Conservation (phyloP, 2,113 vertebrate genomes). For the Microcebus griseorufus region DNA sequence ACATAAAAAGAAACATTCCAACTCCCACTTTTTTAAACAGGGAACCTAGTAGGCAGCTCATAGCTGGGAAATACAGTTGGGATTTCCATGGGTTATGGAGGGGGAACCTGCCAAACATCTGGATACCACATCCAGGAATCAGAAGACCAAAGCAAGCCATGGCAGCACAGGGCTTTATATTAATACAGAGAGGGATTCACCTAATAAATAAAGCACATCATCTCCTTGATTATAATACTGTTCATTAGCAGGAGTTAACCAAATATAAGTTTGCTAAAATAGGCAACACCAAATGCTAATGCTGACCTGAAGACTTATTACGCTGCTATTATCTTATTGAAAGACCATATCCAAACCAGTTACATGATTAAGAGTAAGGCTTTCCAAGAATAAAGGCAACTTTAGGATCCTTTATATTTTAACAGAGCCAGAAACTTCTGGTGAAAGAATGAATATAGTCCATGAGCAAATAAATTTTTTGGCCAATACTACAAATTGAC, state of each 20-base stretch:
- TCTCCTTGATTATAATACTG: neutral
- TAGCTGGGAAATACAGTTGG: neutral
- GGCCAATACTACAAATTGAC: neutral
- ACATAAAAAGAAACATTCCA: conserved; percentile 36
- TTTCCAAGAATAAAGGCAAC: conserved; percentile 28
- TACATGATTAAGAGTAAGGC: neutral
- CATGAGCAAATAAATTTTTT: conserved; percentile 15
- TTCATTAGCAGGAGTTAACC: neutral
- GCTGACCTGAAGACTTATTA: neutral
- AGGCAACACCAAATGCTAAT: neutral
- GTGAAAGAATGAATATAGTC: neutral
- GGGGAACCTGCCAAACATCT: neutral
- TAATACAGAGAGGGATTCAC: neutral
- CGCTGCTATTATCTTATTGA: neutral
- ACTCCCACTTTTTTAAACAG: neutral
- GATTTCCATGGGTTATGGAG: neutral
- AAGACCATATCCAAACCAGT: conserved; percentile 24
- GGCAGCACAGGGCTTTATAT: neutral
- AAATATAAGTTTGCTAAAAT: conserved; percentile 49
- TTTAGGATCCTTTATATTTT: conserved; percentile 23
- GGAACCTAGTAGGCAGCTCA: neutral
- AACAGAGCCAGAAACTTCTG: conserved; percentile 30
- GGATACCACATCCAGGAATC: neutral
- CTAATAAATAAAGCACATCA: conserved; percentile 26
- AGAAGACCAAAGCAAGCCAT: neutral